Evolutionary conservation across 2,113 vertebrate species (phyloP).

Genomic region (Phaethornis superciliosus): DNA sequence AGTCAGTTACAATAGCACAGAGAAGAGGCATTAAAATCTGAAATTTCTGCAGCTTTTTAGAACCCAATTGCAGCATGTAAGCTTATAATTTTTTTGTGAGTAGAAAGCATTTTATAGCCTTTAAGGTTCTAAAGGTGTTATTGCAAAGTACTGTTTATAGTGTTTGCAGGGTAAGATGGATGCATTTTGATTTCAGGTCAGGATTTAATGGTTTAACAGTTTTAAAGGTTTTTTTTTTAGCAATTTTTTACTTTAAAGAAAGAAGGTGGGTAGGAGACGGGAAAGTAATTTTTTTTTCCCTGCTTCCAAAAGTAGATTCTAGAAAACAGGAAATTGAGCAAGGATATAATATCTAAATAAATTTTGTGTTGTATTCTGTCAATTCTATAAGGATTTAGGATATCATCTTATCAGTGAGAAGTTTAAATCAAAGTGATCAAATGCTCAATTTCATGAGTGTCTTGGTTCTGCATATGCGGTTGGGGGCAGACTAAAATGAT

Average conservation of each 20-base stretch:
- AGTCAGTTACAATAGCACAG: neutral
- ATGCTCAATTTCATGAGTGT: neutral
- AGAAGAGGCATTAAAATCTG: neutral
- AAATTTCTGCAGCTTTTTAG: neutral
- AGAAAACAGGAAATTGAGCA: neutral
- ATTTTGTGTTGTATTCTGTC: neutral
- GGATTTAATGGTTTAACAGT: neutral
- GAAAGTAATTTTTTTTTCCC: too few species aligned
- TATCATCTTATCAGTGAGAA: neutral
- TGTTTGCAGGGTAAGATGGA: neutral
- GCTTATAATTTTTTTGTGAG: fast-evolving
- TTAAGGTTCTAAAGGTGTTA: neutral
- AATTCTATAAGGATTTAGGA: neutral
- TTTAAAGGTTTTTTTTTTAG: neutral
- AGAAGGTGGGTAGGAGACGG: neutral
- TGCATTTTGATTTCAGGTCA: neutral
- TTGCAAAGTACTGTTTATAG: neutral
- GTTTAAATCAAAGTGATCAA: neutral
- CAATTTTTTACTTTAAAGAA: neutral
- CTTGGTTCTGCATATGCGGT: neutral
- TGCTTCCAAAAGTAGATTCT: neutral
- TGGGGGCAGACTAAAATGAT: neutral
- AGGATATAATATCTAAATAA: neutral
- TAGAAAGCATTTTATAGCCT: neutral
- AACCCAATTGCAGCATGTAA: neutral